These are phyloP conservation scores for Uria aalge DNA, from an alignment of 2,113 vertebrate species.

Conservation along the genomic window DNA sequence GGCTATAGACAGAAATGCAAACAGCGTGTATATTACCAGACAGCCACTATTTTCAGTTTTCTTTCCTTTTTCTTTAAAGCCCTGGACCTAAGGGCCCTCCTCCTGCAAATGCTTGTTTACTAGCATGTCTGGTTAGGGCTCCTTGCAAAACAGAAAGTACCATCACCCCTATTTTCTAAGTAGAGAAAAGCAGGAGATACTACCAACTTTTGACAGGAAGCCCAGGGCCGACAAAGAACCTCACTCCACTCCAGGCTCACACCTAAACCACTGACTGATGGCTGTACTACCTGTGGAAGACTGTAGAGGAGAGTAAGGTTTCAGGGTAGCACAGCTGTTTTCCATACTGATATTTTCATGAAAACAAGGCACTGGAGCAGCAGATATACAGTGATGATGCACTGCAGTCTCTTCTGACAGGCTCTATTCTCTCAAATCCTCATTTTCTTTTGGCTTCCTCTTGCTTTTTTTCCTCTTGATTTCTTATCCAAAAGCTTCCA, in stretches of 20 bases:
- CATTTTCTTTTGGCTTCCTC: not conserved
- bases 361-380: not conserved
- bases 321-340: not conserved
- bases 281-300: not conserved
- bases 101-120: not conserved
- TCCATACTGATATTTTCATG: not conserved
- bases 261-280: not conserved
- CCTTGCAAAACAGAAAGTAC: not conserved
- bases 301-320: not conserved
- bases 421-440: not conserved
- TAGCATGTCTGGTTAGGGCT: not conserved
- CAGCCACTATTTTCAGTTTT: not conserved
- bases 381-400: not conserved
- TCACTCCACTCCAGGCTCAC: not conserved
- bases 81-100: not conserved
- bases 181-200: not conserved
- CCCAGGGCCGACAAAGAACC: not conserved
- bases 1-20: not conserved
- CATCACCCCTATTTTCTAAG: not conserved
- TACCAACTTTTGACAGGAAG: not conserved
- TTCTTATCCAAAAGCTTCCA: not conserved
- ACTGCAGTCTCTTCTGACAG: not conserved
- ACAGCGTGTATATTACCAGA: not conserved
- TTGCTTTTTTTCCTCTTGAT: not conserved
- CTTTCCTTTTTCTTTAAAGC: not conserved